phyloP scores from a whole-genome alignment of 2,888 invertebrate species.

The Cancer borealis region DNA sequence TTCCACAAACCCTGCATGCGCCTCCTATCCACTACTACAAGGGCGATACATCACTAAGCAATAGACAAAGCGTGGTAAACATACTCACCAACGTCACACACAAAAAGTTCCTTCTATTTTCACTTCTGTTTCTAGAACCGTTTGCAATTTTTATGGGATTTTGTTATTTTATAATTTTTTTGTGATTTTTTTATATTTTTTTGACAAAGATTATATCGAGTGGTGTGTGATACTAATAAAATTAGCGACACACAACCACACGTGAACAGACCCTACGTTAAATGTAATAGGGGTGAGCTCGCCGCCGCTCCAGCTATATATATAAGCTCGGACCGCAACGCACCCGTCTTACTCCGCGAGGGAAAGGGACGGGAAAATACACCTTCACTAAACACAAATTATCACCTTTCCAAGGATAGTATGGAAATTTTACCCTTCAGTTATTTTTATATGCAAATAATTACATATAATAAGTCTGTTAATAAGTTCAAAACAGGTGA shows the following conservation, averaged over 20 bases:
- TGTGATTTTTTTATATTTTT: constrained; percentile 72
- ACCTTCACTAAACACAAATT: neutral
- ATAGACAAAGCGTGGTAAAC: neutral
- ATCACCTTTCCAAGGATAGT: neutral
- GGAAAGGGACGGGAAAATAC: neutral
- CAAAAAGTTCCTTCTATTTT: constrained; percentile 43
- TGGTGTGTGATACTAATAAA: constrained; percentile 76
- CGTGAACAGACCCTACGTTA: constrained; percentile 75
- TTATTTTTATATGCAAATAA: neutral
- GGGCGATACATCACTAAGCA: neutral
- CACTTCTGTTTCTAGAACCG: constrained; percentile 75
- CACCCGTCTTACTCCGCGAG: constrained; percentile 22
- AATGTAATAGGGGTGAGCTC: constrained; percentile 69
- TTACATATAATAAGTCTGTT: neutral
- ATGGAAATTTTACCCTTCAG: neutral
- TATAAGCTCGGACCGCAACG: constrained; percentile 65
- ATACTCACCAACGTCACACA: constrained; percentile 73
- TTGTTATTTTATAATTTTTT: constrained; percentile 75
- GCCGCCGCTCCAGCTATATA: constrained; percentile 49
- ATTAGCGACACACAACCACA: constrained; percentile 74
- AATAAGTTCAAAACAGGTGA: neutral
- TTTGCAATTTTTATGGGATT: constrained; percentile 75
- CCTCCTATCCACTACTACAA: neutral
- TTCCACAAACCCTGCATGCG: neutral
- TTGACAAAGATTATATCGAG: constrained; percentile 72